Evolutionary conservation across 2,113 vertebrate genomes (phyloP), one percentile per base, ranked within the genome.

Genomic region (Antechinus flavipes): DNA sequence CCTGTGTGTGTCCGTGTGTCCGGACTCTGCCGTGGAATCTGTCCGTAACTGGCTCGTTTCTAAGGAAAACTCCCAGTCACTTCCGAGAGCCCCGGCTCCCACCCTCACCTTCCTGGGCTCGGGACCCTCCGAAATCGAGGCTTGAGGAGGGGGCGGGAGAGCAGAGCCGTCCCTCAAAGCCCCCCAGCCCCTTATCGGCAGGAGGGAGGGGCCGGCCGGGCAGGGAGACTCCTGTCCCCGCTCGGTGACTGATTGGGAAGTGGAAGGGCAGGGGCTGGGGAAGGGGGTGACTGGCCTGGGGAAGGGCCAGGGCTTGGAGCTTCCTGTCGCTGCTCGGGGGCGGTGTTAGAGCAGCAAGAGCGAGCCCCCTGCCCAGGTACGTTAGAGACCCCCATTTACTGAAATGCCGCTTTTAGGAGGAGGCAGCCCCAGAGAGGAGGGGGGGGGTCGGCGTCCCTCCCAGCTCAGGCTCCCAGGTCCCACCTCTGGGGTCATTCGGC

Each of bases 1-100:
- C 68, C 96, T 96, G 46, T 90, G 24, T 47, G 9, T 0, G 3
- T 94, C 68, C 55, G 89, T 49, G 91, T 84, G 25, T 90, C 94
- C 56, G 27, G 46, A 94, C 49, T 94, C 35, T 97, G 94, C 97
- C 56, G 94, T 61, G 94, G 89, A 94, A 47, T 55, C 27, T 94
- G 76, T 95, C 91, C 89, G 68, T 52, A 96, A 49, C 53, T 52
- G 61, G 49, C 61, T 93, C 90, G 46, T 54, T 92, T 68, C 90
- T 53, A 49, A 90, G 42, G 92, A 61, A 91, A 55, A 49, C 55
- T 95, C 54, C 92, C 1, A 12, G 16, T 91, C 91, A 68, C 49
- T 93, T 96, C 46, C 52, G 90, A 93, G 58, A 3, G 46, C 42
- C 54, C 76, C 93, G 26, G 53, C n/a, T 90, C 90, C 96, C 68